Evolutionary conservation across 2,113 vertebrate genomes (phyloP), one percentile per base, ranked within the genome.

Genomic region (Rhinopomastus cyanomelas): DNA sequence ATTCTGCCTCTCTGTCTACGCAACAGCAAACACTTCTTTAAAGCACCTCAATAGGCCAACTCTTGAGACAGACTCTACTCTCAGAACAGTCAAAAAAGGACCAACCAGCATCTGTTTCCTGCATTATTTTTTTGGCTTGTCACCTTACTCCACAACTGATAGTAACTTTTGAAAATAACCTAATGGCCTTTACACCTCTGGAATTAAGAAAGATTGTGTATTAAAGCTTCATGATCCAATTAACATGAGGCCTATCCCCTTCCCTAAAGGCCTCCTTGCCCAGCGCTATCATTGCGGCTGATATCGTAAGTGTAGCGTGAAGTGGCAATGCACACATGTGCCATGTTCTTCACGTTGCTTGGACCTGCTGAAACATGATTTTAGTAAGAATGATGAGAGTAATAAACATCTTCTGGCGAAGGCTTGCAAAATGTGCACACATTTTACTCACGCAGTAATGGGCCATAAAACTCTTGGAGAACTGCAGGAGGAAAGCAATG

Each of bases 341-440:
- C 81, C 95, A 91, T 56, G 55, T 91, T 97, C 96, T 95, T 90
- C 81, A 94, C 90, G 96, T 93, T 95, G 96, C 88, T 95, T 96
- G 90, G 97, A 97, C 97, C 97, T 96, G 96, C 97, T 97, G 96
- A 96, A 97, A 97, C 96, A 95, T 96, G 97, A 96, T 98, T 98
- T 98, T 96, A 94, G 3, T 92, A 96, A 97, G 97, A 98, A 96
- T 97, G 96, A 97, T 98, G 96, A 95, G 92, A 90, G 93, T 95
- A 97, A 97, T 98, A 98, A 98, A 97, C 97, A 96, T 97, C 96
- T 96, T 97, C 96, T 97, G 97, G 97, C 97, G 97, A 82, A 97
- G 94, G 84, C 92, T 97, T 95, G 94, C 96, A 97, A 97, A 98
- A 97, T 97, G 95, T 97, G 97, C 95, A 97, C 96, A 95, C 97